These are phyloP conservation scores for Sciurus carolinensis DNA, from an alignment of 2,797 vertebrate genomes.

Conservation along the genomic window DNA sequence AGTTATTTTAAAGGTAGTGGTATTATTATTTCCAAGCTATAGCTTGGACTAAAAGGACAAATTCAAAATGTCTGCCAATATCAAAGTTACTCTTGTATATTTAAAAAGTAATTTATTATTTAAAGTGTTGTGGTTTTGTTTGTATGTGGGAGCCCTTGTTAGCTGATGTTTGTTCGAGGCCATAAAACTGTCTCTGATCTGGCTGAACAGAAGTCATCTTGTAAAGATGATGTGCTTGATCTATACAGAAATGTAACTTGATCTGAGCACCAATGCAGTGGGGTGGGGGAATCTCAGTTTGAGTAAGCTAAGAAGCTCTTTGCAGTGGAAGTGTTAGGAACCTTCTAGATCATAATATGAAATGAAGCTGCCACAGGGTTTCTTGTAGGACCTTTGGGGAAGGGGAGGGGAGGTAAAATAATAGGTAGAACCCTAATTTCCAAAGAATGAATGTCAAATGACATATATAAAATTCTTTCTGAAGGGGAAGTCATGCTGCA, in stretches of 20 bases:
- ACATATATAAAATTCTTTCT: background rate
- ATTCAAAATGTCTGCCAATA: conserved; percentile 83
- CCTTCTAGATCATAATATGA: conserved; percentile 54
- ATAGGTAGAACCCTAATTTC: background rate
- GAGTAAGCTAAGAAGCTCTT: background rate
- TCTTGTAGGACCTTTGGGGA: background rate
- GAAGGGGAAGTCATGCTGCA: conserved; percentile 1
- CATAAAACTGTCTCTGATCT: conserved; percentile 59
- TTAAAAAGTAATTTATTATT: conserved; percentile 90
- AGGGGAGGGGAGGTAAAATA: background rate
- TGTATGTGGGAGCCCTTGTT: conserved; percentile 84
- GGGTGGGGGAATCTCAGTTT: background rate
- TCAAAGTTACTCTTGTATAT: conserved; percentile 84
- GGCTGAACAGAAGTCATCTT: conserved; percentile 49
- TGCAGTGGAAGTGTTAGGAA: background rate
- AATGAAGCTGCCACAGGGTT: background rate
- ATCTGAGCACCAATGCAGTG: background rate
- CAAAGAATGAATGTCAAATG: conserved; percentile 32
- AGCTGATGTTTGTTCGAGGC: conserved; percentile 77
- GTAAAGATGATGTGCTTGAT: background rate
- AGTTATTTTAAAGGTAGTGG: conserved; percentile 82
- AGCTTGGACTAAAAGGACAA: conserved; percentile 81
- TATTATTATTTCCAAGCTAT: conserved; percentile 74
- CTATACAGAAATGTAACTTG: background rate
- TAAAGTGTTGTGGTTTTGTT: conserved; percentile 82